phyloP scores from a whole-genome alignment of 2,888 invertebrate species.

The Frankliniella fusca region DNA sequence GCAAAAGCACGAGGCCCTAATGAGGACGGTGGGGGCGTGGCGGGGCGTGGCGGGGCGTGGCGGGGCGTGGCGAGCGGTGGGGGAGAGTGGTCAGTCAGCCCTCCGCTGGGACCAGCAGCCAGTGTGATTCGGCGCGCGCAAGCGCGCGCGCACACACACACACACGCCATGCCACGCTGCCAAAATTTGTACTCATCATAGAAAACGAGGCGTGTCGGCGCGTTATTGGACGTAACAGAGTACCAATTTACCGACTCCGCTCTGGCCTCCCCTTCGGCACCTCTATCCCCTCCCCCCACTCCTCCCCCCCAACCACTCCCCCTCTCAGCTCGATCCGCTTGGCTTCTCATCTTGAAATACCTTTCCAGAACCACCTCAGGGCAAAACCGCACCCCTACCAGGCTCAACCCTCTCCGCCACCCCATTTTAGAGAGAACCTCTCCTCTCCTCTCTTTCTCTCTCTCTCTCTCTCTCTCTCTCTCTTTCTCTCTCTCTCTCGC shows the following conservation, averaged over 20 bases:
- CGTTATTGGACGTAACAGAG: not conserved
- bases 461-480: not conserved
- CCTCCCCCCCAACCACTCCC: not conserved
- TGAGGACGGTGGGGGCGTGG: constrained; percentile 13
- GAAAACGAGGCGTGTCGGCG: too few relatives aligned
- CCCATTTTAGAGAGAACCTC: too few relatives aligned
- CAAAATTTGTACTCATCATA: too few relatives aligned
- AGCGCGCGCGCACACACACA: not conserved
- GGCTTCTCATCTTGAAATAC: not conserved
- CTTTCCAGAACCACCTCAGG: not conserved
- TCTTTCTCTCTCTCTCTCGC: not conserved
- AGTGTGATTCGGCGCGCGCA: not conserved
- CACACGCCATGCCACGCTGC: too few relatives aligned
- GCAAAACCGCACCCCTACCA: constrained; percentile 17
- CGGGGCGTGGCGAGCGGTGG: not conserved
- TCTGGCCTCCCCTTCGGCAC: not conserved
- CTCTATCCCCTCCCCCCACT: not conserved
- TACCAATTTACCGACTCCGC: not conserved
- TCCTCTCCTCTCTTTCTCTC: not conserved
- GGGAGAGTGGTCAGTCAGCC: not conserved
- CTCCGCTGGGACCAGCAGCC: too few relatives aligned
- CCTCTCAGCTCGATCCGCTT: not conserved
- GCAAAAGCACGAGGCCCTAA: not conserved
- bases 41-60: not conserved
- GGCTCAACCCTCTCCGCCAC: not conserved